phyloP scores from a whole-genome alignment of 2,113 vertebrate genomes.

The Rhombomys opimus region DNA sequence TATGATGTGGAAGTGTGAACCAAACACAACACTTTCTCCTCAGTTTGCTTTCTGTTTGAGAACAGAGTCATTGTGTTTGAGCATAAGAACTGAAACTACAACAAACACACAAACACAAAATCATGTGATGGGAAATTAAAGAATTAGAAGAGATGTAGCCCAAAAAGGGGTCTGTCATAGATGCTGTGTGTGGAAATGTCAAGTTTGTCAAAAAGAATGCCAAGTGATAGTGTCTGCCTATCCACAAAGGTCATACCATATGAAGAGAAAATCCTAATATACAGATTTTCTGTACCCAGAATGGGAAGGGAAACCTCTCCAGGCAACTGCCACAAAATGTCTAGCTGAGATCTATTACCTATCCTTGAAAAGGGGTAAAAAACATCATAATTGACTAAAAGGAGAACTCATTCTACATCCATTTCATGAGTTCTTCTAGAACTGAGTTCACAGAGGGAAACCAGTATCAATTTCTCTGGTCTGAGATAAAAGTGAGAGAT shows the following conservation, averaged over 20 bases:
- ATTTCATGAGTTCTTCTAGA: not conserved
- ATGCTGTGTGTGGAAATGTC: not conserved
- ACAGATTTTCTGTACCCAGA: constrained; percentile 16
- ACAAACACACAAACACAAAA: not conserved
- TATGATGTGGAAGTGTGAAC: not conserved
- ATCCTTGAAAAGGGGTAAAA: not conserved
- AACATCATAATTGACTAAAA: not conserved
- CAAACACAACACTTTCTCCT: not conserved
- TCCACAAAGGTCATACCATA: not conserved
- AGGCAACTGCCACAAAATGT: constrained; percentile 13
- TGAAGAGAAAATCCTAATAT: not conserved
- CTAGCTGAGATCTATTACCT: not conserved
- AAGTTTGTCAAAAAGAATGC: constrained; percentile 12
- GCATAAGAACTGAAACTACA: not conserved
- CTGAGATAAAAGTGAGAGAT: not conserved
- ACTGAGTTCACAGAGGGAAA: not conserved
- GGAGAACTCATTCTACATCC: not conserved
- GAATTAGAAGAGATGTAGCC: not conserved
- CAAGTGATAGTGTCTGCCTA: not conserved
- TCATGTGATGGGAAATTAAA: not conserved
- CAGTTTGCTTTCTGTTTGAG: not conserved
- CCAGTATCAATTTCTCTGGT: not conserved
- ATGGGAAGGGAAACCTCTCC: not conserved
- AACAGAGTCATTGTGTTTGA: not conserved
- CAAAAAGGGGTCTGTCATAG: not conserved